Evolutionary conservation across 2,888 invertebrate species (phyloP), one percentile per base, ranked within the genome.

Genomic region (Hedya salicella): DNA sequence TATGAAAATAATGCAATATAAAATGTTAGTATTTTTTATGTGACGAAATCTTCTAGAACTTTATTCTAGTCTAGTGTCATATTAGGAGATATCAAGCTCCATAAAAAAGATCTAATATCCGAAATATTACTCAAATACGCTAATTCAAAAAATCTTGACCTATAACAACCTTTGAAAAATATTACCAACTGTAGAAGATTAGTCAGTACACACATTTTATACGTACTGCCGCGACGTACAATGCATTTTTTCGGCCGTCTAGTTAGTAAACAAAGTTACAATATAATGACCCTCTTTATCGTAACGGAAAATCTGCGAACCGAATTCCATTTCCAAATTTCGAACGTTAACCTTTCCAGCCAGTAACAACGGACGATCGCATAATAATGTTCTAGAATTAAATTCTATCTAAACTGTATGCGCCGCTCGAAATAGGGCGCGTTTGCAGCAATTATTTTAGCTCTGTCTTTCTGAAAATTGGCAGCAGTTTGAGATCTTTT

Each of bases 401-500:
- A 89, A 86, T 84, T 66, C 82, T 86, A 88, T 87, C 87, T 85
- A 82, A 87, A 88, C 83, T 83, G 84, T 82, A 83, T 82, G 81
- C 85, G 77, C 82, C 74, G 80, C 89, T 88, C 84, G 85, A 91
- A 91, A 92, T 91, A 91, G 91, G 91, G 88, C 91, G 86, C 83
- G 87, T 89, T 89, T 90, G 89, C 84, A 82, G 86, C 87, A 91
- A 91, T 92, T 91, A 92, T 92, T 92, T 91, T 90, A 89, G 91
- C 83, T 86, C 88, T 88, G 91, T 91, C 92, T 92, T 92, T 92
- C 90, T 90, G 91, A 91, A 92, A 91, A 91, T 92, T 92, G 92
- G 92, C 91, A 92, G 88, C 87, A 80, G 89, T 85, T 87, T 86
- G 86, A 85, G 88, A 89, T 88, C 88, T 89, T 88, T 88, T 87